A percentile compares a stretch with the other conserved stretches of the same genome.
Evolutionary conservation across 2,113 vertebrate genomes (phyloP).

Genomic region (Hypocryptadius cinnamomeus): DNA sequence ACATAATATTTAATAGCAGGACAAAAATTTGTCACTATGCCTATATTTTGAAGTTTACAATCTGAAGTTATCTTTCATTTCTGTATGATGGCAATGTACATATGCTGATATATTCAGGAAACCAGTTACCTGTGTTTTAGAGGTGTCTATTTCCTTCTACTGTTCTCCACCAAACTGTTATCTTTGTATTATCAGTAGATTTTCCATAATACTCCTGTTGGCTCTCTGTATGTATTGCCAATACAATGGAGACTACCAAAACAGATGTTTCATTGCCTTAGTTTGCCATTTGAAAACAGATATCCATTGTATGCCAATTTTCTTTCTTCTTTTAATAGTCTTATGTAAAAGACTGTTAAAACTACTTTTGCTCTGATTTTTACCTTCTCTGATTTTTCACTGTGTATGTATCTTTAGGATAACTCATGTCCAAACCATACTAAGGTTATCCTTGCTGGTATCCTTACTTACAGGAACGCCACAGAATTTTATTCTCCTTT

Average conservation of each 20-base stretch:
- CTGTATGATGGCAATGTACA: neutral
- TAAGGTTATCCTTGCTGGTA: neutral
- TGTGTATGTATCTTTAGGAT: neutral
- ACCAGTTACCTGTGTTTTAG: neutral
- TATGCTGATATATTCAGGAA: neutral
- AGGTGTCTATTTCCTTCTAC: neutral
- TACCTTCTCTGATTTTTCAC: neutral
- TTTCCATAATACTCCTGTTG: neutral
- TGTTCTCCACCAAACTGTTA: neutral
- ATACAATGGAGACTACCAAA: neutral
- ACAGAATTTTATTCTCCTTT: neutral
- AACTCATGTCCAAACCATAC: neutral
- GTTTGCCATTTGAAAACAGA: neutral
- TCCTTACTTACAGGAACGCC: neutral
- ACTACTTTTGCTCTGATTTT: neutral
- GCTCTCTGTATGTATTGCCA: neutral
- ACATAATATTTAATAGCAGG: neutral
- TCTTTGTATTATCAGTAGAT: neutral
- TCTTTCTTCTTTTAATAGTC: neutral
- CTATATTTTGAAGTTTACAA: neutral
- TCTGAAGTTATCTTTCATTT: neutral
- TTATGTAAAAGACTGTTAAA: neutral
- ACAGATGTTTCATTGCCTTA: neutral
- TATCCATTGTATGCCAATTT: neutral
- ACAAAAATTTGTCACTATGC: neutral